Base-by-base conservation (phyloP, 2,113 vertebrate species). In the Cebus imitator region DNA sequence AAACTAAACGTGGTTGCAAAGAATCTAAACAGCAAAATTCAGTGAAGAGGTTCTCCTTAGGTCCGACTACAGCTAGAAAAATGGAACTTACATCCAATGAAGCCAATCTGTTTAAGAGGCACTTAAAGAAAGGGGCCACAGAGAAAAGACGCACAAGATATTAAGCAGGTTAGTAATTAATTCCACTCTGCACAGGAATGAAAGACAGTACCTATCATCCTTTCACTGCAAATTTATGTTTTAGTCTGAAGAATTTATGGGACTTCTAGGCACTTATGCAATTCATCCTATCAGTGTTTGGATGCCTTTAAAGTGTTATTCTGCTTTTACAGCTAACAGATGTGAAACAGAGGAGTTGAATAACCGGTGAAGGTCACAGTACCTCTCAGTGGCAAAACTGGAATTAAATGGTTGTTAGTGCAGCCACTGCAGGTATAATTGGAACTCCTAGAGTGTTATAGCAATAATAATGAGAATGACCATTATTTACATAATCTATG, bases 1-100 rank as follows among this genome's bases (percentile, higher is more conserved):
- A 96, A 95, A 66, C 48, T 32, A 87, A 75, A 91, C 20, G 73
- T 68, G 79, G 76, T 70, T 80, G 48, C 82, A 52, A 92, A 97
- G 76, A 45, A 70, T 58, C 58, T 82, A 45, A 83, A 83, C 3
- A 16, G 50, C 32, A 93, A 92, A 61, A 76, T 43, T 70, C 50
- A 70, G 32, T 85, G 88, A 61, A 83, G 87, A 79, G 4, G n/a
- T 55, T 93, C 76, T 2, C 4, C 72, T 68, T 68, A 45, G 11
- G 8, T 73, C 72, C 52, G 61, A 88, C 25, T 43, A 40, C 30
- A 50, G 27, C 30, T 30, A 40, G 88, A 40, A 81, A 87, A 92
- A 84, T 45, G 35, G 79, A 88, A 82, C 82, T 73, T 55, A 78
- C 45, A 32, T 9, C 37, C 45, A n/a, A 27, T 25, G 45, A 75